phyloP scores from a whole-genome alignment of 2,888 invertebrate species.

The Lampropteryx suffumata region DNA sequence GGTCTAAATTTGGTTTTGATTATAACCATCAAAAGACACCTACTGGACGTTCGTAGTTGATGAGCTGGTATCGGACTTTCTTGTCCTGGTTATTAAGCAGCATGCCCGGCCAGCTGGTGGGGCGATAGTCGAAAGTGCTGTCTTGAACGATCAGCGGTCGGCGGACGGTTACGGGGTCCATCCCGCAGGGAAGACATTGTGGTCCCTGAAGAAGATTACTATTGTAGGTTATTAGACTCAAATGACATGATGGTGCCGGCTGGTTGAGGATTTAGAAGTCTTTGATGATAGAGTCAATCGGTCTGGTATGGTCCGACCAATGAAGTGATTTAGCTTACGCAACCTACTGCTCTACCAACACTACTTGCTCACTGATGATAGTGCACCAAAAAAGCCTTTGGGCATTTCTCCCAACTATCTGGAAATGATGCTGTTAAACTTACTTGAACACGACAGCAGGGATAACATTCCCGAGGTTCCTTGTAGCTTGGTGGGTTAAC shows the following conservation, averaged over 20 bases:
- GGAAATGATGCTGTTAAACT: slow-evolving; percentile 14
- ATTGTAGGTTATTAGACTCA: neutral
- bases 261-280: too few species aligned
- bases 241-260: neutral
- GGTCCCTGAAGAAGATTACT: slow-evolving; percentile 49
- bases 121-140: slow-evolving; percentile 74
- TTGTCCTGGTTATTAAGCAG: slow-evolving; percentile 71
- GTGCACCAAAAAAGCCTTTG: too few species aligned
- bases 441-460: slow-evolving; percentile 59
- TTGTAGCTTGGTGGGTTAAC: slow-evolving; percentile 56
- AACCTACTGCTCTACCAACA: too few species aligned
- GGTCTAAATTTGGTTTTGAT: too few species aligned
- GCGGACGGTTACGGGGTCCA: slow-evolving; percentile 68
- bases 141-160: slow-evolving; percentile 72
- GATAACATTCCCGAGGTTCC: slow-evolving; percentile 57
- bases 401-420: too few species aligned
- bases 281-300: too few species aligned
- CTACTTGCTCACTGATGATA: too few species aligned
- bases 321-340: too few species aligned
- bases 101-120: slow-evolving; percentile 75
- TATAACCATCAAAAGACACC: slow-evolving; percentile 33
- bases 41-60: slow-evolving; percentile 69
- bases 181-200: slow-evolving; percentile 64
- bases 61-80: slow-evolving; percentile 71
- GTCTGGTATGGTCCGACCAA: too few species aligned